phyloP scores from a whole-genome alignment of 2,888 invertebrate species.

The Rotaria sp. region DNA sequence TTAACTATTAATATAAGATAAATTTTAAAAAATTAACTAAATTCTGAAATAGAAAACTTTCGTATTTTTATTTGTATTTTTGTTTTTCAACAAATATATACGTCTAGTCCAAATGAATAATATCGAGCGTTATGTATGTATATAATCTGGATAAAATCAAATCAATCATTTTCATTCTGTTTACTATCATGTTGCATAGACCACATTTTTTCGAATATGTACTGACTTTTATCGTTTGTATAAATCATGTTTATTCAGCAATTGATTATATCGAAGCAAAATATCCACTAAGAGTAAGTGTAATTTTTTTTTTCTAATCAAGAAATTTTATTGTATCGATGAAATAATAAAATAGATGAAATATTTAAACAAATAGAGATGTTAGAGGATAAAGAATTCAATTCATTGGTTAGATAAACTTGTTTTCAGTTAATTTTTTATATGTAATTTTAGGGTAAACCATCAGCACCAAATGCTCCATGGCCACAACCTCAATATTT shows the following conservation, averaged over 20 bases:
- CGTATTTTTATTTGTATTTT: too few species aligned
- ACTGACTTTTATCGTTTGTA: background rate
- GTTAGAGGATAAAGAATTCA: too few species aligned
- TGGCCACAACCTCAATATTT: slow-evolving; percentile 39
- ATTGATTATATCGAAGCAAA: slow-evolving; percentile 35
- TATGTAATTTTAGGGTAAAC: slow-evolving; percentile 31
- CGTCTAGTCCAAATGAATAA: background rate
- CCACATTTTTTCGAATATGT: background rate
- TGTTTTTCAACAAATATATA: too few species aligned
- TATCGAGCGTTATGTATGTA: too few species aligned
- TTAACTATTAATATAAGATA: too few species aligned
- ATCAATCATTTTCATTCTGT: background rate
- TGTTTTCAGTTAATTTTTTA: background rate
- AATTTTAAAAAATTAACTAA: too few species aligned
- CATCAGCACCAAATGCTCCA: slow-evolving; percentile 35
- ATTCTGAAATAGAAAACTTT: too few species aligned
- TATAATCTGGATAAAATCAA: background rate
- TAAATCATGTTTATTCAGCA: background rate
- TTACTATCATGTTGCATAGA: background rate
- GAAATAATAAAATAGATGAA: too few species aligned
- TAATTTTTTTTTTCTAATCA: background rate
- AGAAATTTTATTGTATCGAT: background rate
- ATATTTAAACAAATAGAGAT: too few species aligned
- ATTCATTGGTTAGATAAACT: too few species aligned
- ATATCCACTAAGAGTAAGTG: slow-evolving; percentile 38